Percentiles rank a stretch among this genome's conserved stretches.
phyloP scores from a whole-genome alignment of 2,797 vertebrate species.

The Cryptoprocta ferox region DNA sequence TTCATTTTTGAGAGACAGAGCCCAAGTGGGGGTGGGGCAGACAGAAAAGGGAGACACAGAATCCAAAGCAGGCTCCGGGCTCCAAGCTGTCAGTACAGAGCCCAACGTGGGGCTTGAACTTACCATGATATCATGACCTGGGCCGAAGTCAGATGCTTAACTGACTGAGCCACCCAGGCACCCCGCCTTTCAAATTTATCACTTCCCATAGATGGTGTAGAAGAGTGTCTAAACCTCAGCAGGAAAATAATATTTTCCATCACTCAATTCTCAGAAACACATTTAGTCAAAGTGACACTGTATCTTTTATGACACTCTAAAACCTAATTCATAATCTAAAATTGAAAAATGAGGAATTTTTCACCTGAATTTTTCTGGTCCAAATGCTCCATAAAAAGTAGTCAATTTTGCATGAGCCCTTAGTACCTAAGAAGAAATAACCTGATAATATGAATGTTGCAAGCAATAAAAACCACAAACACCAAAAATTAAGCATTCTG shows the following conservation, averaged over 20 bases:
- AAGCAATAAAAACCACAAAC: not conserved
- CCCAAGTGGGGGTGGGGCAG: too few relatives aligned
- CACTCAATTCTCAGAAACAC: not conserved
- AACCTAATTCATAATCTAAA: not conserved
- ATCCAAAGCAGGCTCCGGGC: too few relatives aligned
- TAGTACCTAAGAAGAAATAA: conserved; percentile 87
- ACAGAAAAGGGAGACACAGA: too few relatives aligned
- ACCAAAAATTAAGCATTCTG: not conserved
- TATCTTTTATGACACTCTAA: not conserved
- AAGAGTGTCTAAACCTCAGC: not conserved
- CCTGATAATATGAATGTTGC: not conserved
- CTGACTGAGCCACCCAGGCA: too few relatives aligned
- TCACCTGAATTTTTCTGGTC: conserved; percentile 94
- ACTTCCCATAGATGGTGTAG: not conserved
- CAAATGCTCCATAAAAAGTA: conserved; percentile 94
- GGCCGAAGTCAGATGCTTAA: too few relatives aligned
- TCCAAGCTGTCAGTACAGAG: too few relatives aligned
- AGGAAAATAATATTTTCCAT: not conserved
- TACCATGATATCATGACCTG: too few relatives aligned
- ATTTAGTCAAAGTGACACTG: not conserved
- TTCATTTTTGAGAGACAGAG: too few relatives aligned
- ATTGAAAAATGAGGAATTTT: conserved; percentile 1
- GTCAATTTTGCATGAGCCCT: conserved; percentile 93
- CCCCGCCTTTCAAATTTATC: not conserved
- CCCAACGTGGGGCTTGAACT: too few relatives aligned